Percentiles rank a stretch among this genome's conserved stretches.
phyloP scores from a whole-genome alignment of 2,113 vertebrate species.

The Atractosteus spatula region DNA sequence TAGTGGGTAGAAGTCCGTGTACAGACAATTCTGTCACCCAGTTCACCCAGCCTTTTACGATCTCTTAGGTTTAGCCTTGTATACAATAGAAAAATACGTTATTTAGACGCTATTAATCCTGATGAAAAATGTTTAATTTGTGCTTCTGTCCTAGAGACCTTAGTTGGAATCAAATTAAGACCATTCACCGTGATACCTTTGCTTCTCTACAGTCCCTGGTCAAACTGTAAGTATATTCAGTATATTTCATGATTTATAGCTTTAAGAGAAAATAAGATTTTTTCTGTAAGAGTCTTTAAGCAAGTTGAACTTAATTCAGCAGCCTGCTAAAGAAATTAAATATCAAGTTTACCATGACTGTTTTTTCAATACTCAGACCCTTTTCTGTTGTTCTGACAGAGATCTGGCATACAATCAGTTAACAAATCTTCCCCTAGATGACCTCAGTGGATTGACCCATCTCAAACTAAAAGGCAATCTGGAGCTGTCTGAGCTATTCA shows the following conservation, averaged over 20 bases:
- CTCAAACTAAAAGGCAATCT: constrained; percentile 88
- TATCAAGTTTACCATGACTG: no score
- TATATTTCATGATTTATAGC: no score
- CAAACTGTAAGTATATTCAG: constrained; percentile 81
- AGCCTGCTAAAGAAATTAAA: no score
- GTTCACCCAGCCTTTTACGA: no score
- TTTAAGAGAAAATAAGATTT: no score
- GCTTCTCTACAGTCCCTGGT: constrained; percentile 75
- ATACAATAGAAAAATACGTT: no score
- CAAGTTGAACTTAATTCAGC: no score
- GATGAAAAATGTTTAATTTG: neutral
- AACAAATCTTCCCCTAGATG: constrained; percentile 72
- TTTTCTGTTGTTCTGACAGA: constrained; percentile 50
- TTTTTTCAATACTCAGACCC: constrained; percentile 6
- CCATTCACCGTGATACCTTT: constrained; percentile 86
- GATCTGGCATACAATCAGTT: constrained; percentile 84
- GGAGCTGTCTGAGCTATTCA: constrained; percentile 77
- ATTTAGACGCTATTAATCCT: no score
- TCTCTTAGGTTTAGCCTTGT: no score
- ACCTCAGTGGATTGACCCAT: constrained; percentile 79
- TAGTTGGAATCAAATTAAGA: constrained; percentile 83
- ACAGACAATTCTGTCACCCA: no score
- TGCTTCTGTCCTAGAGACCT: constrained; percentile 74
- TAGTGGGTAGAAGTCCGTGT: no score
- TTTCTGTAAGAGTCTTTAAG: no score